Conservation (phyloP, 2,797 vertebrate species). For the Acanthurus leucopareius region DNA sequence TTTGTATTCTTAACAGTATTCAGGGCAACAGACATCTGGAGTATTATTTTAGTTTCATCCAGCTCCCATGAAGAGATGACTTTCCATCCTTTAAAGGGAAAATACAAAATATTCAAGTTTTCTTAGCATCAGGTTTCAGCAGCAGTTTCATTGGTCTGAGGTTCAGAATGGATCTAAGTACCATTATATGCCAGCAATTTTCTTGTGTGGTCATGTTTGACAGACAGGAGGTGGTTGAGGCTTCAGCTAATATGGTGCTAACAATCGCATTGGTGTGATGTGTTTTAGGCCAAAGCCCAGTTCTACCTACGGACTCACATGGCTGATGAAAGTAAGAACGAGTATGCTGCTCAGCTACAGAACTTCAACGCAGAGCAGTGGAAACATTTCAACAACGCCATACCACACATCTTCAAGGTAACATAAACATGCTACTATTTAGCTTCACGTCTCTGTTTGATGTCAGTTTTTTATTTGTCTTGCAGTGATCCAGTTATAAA, state of each 20-base stretch:
- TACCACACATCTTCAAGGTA: conserved; percentile 99
- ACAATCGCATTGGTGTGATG: not conserved
- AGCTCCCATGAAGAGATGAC: not conserved
- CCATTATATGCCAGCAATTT: not conserved
- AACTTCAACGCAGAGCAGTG: conserved; percentile 97
- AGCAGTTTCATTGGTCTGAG: not conserved
- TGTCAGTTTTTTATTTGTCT: not conserved
- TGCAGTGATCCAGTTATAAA: not conserved
- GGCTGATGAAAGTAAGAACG: conserved; percentile 98
- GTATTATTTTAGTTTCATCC: not conserved
- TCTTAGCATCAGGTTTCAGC: not conserved
- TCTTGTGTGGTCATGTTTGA: not conserved
- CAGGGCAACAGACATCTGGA: no score
- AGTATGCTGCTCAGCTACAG: conserved; percentile 97
- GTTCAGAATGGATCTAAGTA: not conserved
- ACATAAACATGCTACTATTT: not conserved
- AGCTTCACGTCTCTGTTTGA: not conserved
- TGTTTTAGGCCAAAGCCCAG: conserved; percentile 93
- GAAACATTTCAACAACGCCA: conserved; percentile 96
- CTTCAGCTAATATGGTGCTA: not conserved
- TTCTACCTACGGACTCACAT: conserved; percentile 95
- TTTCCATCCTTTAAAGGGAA: not conserved
- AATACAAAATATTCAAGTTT: not conserved
- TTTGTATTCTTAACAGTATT: no score
- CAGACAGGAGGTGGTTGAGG: not conserved